phyloP scores from a whole-genome alignment of 2,888 invertebrate genomes.

The Agrypnus murinus region DNA sequence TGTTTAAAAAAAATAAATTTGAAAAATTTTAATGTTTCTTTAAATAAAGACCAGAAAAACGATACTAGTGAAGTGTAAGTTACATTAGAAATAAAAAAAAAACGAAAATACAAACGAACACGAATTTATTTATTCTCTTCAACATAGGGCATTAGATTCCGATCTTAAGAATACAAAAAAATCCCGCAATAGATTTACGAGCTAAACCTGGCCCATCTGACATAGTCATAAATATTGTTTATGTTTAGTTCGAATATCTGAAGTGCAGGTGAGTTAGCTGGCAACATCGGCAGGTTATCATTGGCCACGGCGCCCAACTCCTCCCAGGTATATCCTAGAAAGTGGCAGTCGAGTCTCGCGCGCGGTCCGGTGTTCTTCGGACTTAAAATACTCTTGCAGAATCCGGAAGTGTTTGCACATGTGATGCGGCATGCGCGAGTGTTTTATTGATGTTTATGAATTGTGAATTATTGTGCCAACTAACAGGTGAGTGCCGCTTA shows the following conservation, averaged over 20 bases:
- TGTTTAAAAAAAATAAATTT: too few relatives aligned
- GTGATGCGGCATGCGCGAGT: conserved; percentile 43
- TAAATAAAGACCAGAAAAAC: conserved; percentile 37
- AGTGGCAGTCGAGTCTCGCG: conserved; percentile 67
- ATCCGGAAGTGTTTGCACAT: conserved; percentile 51
- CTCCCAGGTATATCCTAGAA: conserved; percentile 64
- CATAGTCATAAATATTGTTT: conserved; percentile 72
- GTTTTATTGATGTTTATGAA: conserved; percentile 28
- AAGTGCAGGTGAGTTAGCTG: conserved; percentile 65
- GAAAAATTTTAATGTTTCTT: conserved; percentile 30
- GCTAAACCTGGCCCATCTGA: conserved; percentile 70
- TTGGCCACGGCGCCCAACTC: conserved; percentile 66
- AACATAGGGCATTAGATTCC: conserved; percentile 62
- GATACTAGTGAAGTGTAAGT: conserved; percentile 46
- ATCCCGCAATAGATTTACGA: conserved; percentile 70
- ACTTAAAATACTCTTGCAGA: conserved; percentile 46
- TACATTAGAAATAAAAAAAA: conserved; percentile 39
- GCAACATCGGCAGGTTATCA: conserved; percentile 68
- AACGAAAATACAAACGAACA: conserved; percentile 45
- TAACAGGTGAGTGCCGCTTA: conserved; percentile 40
- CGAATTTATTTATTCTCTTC: conserved; percentile 50
- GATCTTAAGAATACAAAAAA: conserved; percentile 63
- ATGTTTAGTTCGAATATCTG: conserved; percentile 68
- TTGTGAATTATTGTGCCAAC: conserved; percentile 21
- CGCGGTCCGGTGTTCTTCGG: conserved; percentile 58